A percentile compares a stretch with the other conserved stretches of the same genome.
These are phyloP conservation scores for Calephelis virginiensis DNA, from an alignment of 1,140 invertebrate species.

Conservation along the genomic window DNA sequence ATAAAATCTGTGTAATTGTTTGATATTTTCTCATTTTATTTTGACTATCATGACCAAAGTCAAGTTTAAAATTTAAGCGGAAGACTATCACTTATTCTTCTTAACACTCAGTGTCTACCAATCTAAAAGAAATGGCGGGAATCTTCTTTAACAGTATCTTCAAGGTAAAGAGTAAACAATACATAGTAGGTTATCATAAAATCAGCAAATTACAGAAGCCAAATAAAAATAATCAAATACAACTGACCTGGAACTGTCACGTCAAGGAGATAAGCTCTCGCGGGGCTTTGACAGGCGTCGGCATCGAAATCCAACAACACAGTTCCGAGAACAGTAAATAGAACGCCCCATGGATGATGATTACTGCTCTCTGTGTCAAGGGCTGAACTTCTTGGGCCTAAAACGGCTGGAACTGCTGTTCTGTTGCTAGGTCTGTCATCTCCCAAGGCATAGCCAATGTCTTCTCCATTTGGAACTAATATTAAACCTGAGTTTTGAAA, in stretches of 20 bases:
- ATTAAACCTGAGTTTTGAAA: slow-evolving; percentile 82
- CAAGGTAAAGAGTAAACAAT: slow-evolving; percentile 16
- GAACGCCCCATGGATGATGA: slow-evolving; percentile 90
- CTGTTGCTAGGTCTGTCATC: slow-evolving; percentile 79
- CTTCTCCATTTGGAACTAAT: slow-evolving; percentile 94
- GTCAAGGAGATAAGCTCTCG: slow-evolving; percentile 94
- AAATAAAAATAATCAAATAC: slow-evolving; percentile 28
- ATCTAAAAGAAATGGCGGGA: too few species aligned
- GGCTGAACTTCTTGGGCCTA: slow-evolving; percentile 64
- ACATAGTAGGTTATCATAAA: slow-evolving; percentile 30
- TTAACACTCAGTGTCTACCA: too few species aligned
- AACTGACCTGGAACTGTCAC: slow-evolving; percentile 90
- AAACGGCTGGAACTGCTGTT: slow-evolving; percentile 47
- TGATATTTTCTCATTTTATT: too few species aligned
- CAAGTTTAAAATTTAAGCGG: too few species aligned
- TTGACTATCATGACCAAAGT: too few species aligned
- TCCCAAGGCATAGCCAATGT: slow-evolving; percentile 88
- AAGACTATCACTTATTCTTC: too few species aligned
- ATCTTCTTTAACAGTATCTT: not conserved
- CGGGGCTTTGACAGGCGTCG: slow-evolving; percentile 96
- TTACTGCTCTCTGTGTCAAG: slow-evolving; percentile 50
- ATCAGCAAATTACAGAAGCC: slow-evolving; percentile 29
- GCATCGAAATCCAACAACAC: slow-evolving; percentile 97
- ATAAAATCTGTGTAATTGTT: too few species aligned
- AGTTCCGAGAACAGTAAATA: slow-evolving; percentile 96